A percentile compares a stretch with the other conserved stretches of the same genome.
These are phyloP conservation scores for Hirundo rustica DNA, from an alignment of 2,797 vertebrate species.

Conservation along the genomic window DNA sequence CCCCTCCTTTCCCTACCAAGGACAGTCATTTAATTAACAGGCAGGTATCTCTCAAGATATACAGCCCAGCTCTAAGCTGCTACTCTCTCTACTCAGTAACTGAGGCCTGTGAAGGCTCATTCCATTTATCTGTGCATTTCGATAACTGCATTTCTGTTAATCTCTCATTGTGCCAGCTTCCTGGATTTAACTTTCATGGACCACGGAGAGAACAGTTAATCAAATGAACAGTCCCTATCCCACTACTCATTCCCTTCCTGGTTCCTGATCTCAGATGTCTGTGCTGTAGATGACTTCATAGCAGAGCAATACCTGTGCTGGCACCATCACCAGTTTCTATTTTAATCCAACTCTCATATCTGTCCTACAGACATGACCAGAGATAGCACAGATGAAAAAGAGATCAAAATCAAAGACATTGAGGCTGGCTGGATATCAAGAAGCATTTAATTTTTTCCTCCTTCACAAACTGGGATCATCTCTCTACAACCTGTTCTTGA, in stretches of 20 bases:
- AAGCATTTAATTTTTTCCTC: conserved; percentile 6
- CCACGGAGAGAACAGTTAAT: neutral
- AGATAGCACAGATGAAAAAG: conserved; percentile 1
- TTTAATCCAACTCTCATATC: conserved; percentile 13
- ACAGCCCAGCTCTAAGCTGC: conserved; percentile 10
- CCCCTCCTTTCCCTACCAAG: neutral
- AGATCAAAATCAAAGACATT: neutral
- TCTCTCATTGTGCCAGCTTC: neutral
- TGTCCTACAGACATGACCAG: conserved; percentile 8
- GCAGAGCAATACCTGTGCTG: conserved; percentile 10
- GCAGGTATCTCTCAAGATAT: conserved; percentile 52
- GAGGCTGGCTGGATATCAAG: conserved; percentile 8
- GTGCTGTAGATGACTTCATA: neutral
- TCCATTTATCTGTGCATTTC: neutral
- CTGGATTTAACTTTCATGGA: neutral
- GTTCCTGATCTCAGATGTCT: neutral
- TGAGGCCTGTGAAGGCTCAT: neutral
- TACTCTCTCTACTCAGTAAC: neutral
- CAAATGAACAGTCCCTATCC: neutral
- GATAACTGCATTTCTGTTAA: neutral
- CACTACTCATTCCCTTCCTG: neutral
- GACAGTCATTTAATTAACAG: conserved; percentile 54
- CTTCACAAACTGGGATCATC: conserved; percentile 24
- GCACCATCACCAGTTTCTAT: neutral
- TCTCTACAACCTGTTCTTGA: conserved; percentile 20